Base-by-base conservation (phyloP, 2,888 invertebrate species). In the Troides aeacus region DNA sequence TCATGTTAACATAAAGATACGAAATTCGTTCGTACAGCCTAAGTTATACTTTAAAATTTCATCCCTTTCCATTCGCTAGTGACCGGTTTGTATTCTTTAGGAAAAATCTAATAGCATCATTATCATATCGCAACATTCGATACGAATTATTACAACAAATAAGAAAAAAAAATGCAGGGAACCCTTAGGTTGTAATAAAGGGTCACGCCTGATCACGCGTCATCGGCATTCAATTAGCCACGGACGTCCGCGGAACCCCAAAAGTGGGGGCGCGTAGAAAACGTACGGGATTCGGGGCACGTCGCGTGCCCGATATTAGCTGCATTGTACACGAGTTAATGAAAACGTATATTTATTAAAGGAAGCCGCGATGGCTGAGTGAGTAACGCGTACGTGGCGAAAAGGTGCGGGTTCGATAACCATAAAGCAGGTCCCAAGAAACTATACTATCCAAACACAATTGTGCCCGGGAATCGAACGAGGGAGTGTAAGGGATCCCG, bases 181-280 rank as follows among this genome's bases (percentile, higher is more conserved):
- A 60, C 68, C 60, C 68, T 64, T 60, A 53, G 23, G 12, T 4
- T 66, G 39, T 61, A 57, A 67, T 64, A n/a, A 17, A 61, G 59
- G 64, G 72, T 71, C 71, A 67, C 71, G 67, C 64, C 66, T 61
- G 65, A 60, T 66, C 68, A 70, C 72, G 53, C 59, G 70, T 73
- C 74, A 73, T 70, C 69, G 69, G 65, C 71, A 71, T 73, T 74
- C 74, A 72, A 74, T 74, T 74, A 73, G 71, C 71, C 66, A 66
- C 69, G 66, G 70, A 65, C 61, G 58, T 64, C 60, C 61, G 21
- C 21, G 58, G 66, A 7, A 64, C 64, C 68, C 68, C 58, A 63
- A 36, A 30, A 23, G 39, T 42, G 72, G 73, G 70, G 46, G 64
- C 56, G 63, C 36, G 30, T 50, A 64, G 46, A 63, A 50, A 64